Evolutionary conservation across 2,888 invertebrate genomes (phyloP).

Genomic region (Drosophila neotestacea): DNA sequence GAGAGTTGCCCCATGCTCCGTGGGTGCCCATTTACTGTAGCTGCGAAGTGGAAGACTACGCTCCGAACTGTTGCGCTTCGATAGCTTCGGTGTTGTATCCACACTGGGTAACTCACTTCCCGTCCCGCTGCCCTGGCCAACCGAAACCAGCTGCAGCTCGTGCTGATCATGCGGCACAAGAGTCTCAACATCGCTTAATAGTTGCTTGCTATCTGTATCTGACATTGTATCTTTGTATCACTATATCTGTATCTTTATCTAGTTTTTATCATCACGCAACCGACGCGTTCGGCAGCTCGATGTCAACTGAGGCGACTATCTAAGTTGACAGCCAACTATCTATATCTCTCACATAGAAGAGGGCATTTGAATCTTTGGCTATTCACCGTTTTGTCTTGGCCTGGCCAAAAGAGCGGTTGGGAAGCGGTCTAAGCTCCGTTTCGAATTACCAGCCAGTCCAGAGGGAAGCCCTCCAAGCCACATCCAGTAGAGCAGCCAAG

Average conservation of each 20-base stretch:
- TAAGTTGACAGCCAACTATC: constrained; percentile 23
- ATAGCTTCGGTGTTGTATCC: constrained; percentile 69
- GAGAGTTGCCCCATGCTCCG: constrained; percentile 89
- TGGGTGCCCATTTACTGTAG: constrained; percentile 87
- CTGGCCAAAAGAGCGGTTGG: constrained; percentile 35
- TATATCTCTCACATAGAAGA: constrained; percentile 4
- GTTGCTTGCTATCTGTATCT: constrained; percentile 49
- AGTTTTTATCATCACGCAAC: constrained; percentile 24
- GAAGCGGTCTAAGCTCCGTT: constrained; percentile 34
- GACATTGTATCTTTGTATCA: constrained; percentile 44
- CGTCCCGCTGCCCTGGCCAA: constrained; percentile 29
- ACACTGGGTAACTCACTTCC: constrained; percentile 54
- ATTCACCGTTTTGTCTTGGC: constrained; percentile 39
- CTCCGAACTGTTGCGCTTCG: constrained; percentile 83
- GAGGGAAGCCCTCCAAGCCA: constrained; percentile 72
- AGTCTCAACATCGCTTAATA: constrained; percentile 24
- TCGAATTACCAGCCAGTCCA: constrained; percentile 55
- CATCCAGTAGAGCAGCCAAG: constrained; percentile 38
- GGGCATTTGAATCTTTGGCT: constrained; percentile 51
- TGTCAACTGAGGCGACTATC: constrained; percentile 51
- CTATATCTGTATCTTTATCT: constrained; percentile 4
- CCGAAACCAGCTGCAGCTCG: constrained; percentile 64
- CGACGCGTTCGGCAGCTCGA: constrained; percentile 60
- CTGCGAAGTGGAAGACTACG: constrained; percentile 84
- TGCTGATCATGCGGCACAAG: constrained; percentile 41